These are phyloP conservation scores for Halichoeres trimaculatus DNA, from an alignment of 2,113 vertebrate species.

Conservation along the genomic window DNA sequence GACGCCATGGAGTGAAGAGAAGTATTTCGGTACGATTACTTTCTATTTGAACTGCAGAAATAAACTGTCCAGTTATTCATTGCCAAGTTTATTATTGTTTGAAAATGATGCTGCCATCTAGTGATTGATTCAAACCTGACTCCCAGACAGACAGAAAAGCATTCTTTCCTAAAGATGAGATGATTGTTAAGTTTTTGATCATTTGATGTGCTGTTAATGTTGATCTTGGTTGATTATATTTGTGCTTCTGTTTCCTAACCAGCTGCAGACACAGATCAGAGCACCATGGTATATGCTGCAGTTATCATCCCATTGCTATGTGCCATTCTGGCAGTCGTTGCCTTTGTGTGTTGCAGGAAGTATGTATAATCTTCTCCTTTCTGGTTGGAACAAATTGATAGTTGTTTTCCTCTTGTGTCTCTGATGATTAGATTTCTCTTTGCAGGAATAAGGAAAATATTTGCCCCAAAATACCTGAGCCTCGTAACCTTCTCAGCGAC, in stretches of 20 bases:
- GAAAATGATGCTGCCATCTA: background rate
- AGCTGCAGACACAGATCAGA: background rate
- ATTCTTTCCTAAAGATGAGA: background rate
- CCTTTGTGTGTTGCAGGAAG: slow-evolving; percentile 41
- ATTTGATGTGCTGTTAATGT: background rate
- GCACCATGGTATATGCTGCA: fast-evolving
- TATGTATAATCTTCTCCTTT: slow-evolving; percentile 9
- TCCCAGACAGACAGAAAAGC: background rate
- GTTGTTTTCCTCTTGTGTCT: background rate
- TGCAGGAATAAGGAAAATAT: slow-evolving; percentile 45
- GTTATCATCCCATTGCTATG: slow-evolving; percentile 38
- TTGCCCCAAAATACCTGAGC: slow-evolving; percentile 57
- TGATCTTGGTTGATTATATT: background rate
- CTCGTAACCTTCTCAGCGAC: slow-evolving; percentile 53
- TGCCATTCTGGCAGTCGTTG: background rate
- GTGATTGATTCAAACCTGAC: background rate
- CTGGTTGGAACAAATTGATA: fast-evolving
- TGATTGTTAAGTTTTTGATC: too few relatives aligned
- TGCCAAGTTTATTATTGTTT: background rate
- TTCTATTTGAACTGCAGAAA: background rate
- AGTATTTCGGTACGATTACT: slow-evolving; percentile 38
- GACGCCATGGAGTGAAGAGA: fast-evolving
- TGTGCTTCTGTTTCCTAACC: background rate
- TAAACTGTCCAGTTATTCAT: background rate
- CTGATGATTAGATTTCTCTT: background rate